Conservation (phyloP, 1,140 invertebrate genomes). For the Drosophila dunni region DNA sequence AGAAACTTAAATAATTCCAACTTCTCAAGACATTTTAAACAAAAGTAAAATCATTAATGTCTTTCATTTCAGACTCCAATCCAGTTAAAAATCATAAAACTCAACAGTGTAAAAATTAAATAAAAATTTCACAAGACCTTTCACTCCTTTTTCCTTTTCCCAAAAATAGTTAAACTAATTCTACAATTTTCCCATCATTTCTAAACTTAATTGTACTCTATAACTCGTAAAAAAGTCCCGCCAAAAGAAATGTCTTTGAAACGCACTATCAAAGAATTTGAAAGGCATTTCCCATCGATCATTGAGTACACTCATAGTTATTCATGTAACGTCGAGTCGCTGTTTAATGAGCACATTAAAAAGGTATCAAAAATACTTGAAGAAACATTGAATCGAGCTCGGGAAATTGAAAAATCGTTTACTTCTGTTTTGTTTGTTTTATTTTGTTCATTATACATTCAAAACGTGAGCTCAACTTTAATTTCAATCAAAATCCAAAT, state of each 20-base stretch:
- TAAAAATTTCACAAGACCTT: too few relatives aligned
- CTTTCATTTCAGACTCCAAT: too few relatives aligned
- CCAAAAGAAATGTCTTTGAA: not conserved
- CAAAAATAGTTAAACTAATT: too few relatives aligned
- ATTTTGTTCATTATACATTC: slow-evolving; percentile 64
- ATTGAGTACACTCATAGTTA: slow-evolving; percentile 18
- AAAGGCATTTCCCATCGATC: slow-evolving; percentile 1
- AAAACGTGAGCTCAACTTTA: slow-evolving; percentile 66
- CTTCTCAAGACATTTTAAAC: too few relatives aligned
- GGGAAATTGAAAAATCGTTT: slow-evolving; percentile 27
- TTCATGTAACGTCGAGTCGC: slow-evolving; percentile 46
- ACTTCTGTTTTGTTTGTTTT: not conserved
- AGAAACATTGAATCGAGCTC: slow-evolving; percentile 39
- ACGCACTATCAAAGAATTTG: not conserved
- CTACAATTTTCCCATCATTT: too few relatives aligned
- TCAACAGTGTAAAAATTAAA: too few relatives aligned
- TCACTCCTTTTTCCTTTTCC: too few relatives aligned
- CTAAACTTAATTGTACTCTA: too few relatives aligned
- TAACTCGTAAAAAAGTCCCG: too few relatives aligned
- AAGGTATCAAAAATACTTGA: slow-evolving; percentile 71
- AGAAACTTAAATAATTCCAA: too few relatives aligned
- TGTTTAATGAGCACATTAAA: slow-evolving; percentile 74
- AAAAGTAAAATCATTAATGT: too few relatives aligned
- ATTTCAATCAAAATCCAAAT: slow-evolving; percentile 81
- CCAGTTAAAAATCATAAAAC: too few relatives aligned